phyloP scores from a whole-genome alignment of 2,888 invertebrate species.

The Laspeyria flexula region DNA sequence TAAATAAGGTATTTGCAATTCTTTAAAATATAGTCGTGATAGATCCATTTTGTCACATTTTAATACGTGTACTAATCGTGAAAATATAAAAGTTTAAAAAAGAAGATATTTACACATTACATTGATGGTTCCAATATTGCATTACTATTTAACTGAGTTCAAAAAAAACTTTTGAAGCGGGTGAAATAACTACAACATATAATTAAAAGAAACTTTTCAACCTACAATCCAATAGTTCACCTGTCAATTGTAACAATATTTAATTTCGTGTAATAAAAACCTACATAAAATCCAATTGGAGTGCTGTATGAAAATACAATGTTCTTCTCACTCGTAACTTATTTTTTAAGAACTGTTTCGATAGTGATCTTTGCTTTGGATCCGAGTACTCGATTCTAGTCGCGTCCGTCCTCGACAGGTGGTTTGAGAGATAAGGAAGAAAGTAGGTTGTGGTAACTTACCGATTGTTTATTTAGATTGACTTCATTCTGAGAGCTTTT shows the following conservation, averaged over 20 bases:
- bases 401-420: conserved; percentile 52
- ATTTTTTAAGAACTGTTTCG: conserved; percentile 29
- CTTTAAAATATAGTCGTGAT: too few species aligned
- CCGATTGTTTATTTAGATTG: conserved; percentile 58
- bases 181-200: too few species aligned
- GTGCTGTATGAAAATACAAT: background rate
- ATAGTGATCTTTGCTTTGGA: conserved; percentile 43
- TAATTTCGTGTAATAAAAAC: background rate
- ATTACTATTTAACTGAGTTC: too few species aligned
- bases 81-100: too few species aligned
- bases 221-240: background rate
- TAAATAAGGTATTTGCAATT: too few species aligned
- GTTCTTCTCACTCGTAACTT: conserved; percentile 10
- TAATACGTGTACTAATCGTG: too few species aligned
- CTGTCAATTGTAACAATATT: background rate
- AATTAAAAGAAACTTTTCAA: too few species aligned
- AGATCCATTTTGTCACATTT: too few species aligned
- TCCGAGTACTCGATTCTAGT: conserved; percentile 39
- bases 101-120: too few species aligned
- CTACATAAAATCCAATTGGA: background rate
- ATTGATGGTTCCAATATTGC: too few species aligned
- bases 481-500: conserved; percentile 40
- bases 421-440: conserved; percentile 49
- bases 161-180: too few species aligned
- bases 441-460: conserved; percentile 54